Conservation (phyloP, 2,113 vertebrate species). For the Zosterops japonicus region DNA sequence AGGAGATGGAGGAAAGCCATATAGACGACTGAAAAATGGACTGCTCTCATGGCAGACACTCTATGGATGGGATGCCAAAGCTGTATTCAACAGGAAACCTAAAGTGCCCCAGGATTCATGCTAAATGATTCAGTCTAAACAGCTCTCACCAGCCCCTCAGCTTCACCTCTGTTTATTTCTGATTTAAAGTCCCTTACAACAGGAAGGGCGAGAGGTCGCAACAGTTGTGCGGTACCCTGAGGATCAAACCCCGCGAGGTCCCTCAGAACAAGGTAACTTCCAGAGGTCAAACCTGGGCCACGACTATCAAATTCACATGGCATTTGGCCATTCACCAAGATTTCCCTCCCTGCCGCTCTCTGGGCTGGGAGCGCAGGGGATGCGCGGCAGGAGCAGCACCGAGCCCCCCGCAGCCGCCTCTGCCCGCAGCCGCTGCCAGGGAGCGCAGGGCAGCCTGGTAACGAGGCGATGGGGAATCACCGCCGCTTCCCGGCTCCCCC, state of each 20-base stretch:
- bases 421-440: not conserved
- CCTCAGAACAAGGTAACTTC: conserved; percentile 1
- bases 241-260: not conserved
- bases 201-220: conserved; percentile 22
- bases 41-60: not conserved
- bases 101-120: conserved; percentile 2
- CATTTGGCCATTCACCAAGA: not conserved
- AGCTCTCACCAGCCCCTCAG: not conserved
- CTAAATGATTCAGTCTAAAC: conserved; percentile 4
- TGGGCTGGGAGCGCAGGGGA: not conserved
- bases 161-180: conserved; percentile 54
- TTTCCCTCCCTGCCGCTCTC: not conserved
- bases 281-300: conserved; percentile 41
- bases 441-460: not conserved
- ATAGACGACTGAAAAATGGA: not conserved
- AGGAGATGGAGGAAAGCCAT: not conserved
- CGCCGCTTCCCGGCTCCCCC: not conserved
- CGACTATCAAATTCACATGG: not conserved
- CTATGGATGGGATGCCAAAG: not conserved
- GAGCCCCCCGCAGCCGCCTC: not conserved
- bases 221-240: not conserved
- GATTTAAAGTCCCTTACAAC: conserved; percentile 38
- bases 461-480: not conserved
- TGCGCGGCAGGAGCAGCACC: accelerated
- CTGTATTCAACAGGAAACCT: not conserved